Base-by-base conservation (phyloP, 2,797 vertebrate species). In the Hoplostethus mediterraneus region DNA sequence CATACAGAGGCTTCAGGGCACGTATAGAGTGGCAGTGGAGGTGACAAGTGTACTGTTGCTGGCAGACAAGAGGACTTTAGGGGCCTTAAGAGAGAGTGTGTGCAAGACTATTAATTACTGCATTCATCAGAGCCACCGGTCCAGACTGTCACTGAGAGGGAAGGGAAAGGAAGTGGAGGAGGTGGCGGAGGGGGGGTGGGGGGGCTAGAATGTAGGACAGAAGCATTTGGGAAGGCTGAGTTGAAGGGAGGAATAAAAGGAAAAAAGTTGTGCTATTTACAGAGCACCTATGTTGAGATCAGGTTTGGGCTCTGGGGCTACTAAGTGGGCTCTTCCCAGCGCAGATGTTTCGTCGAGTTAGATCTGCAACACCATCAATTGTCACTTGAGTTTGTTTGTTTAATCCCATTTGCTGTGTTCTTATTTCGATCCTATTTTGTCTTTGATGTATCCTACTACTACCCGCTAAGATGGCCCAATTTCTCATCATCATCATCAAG, bases 81-180 rank as follows among this genome's bases (percentile, higher is more conserved):
- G 71, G 73, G 84, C 75, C 84, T 81, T 63, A 61, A 82, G 85
- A 91, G 85, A 73, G 75, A 77, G 74, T 25, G 66, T 42, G 44
- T 68, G 78, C 49, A 30, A 65, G 84, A 88, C 87, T 89, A 90
- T 94, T 94, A 94, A 93, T 94, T 93, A 92, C 82, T 12, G 71
- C 75, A 79, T 90, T 90, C 84, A 84, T 87, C 82, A 89, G 73
- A 82, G 81, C 83, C 77, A 83, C 77, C 64, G 44, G 73, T 86
- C 75, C 65, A 83, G 55, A 71, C 81, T 89, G 90, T 88, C 89
- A 91, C 76, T 28, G 83, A 81, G 83, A 77, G 79, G 59, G 33
- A 16, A 71, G 64, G 68, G 53, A 71, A 52, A 73, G 56, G 65
- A 63, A 58, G 53, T 44, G 57, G 60, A 14, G 49, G 62, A 82